Evolutionary conservation across 2,113 vertebrate species (phyloP).

Genomic region (human): DNA sequence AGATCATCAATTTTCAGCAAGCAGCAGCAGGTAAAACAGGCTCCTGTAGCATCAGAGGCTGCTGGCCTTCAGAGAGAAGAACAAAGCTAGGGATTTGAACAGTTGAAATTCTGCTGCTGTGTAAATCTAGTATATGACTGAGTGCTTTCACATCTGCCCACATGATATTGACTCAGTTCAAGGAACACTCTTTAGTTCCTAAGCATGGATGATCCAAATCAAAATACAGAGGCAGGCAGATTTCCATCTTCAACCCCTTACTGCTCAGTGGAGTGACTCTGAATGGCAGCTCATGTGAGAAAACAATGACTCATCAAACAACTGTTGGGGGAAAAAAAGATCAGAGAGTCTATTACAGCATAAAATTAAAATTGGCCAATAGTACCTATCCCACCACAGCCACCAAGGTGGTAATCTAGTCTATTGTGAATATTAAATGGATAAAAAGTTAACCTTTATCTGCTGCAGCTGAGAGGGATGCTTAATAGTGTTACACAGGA

Average conservation of each 20-base stretch:
- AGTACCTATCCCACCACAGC: background rate
- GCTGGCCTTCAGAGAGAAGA: background rate
- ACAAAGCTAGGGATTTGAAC: background rate
- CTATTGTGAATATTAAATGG: background rate
- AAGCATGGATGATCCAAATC: background rate
- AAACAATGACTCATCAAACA: background rate
- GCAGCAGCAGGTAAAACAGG: background rate
- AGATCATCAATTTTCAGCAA: background rate
- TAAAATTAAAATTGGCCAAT: background rate
- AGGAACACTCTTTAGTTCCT: background rate
- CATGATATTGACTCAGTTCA: background rate
- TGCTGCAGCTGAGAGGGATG: background rate
- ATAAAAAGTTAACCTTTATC: slow-evolving; percentile 13
- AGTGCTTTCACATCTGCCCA: slow-evolving; percentile 5
- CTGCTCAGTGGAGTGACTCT: background rate
- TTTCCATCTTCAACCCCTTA: background rate
- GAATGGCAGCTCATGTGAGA: background rate
- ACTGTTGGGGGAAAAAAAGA: background rate
- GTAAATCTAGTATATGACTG: background rate
- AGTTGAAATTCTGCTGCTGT: background rate
- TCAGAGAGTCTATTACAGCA: background rate
- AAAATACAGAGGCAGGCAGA: background rate
- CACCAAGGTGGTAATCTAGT: background rate
- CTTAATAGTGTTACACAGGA: slow-evolving; percentile 64
- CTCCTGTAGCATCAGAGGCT: background rate